A percentile compares a stretch with the other conserved stretches of the same genome.
Evolutionary conservation across 2,888 invertebrate genomes (phyloP).

Genomic region (Allophyes oxyacanthae): DNA sequence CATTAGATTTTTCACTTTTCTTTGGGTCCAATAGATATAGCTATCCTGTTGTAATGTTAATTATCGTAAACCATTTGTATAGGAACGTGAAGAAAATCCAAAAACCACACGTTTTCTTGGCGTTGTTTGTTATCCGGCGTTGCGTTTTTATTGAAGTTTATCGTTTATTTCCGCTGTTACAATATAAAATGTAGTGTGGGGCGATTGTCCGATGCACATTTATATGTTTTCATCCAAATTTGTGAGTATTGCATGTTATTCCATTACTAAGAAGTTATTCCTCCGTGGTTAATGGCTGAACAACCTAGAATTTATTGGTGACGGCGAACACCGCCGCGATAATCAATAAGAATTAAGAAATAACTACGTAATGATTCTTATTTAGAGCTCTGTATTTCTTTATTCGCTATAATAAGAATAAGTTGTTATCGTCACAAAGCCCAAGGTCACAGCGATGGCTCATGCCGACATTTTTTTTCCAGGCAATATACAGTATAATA

Average conservation of each 20-base stretch:
- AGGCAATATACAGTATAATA: slow-evolving; percentile 66
- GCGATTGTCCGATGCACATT: slow-evolving; percentile 68
- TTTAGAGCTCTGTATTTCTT: background rate
- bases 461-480: slow-evolving; percentile 62
- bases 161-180: slow-evolving; percentile 75
- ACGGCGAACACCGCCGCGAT: slow-evolving; percentile 50
- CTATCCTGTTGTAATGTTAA: slow-evolving; percentile 40
- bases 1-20: slow-evolving; percentile 27
- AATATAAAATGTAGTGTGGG: slow-evolving; percentile 81
- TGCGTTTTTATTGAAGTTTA: slow-evolving; percentile 79
- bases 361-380: slow-evolving; percentile 1
- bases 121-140: slow-evolving; percentile 87
- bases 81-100: slow-evolving; percentile 65
- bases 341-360: slow-evolving; percentile 16
- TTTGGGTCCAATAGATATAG: slow-evolving; percentile 9
- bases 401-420: slow-evolving; percentile 3
- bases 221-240: slow-evolving; percentile 72
- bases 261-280: slow-evolving; percentile 36
- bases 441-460: slow-evolving; percentile 61
- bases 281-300: slow-evolving; percentile 68
- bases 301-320: slow-evolving; percentile 70
- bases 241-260: slow-evolving; percentile 71
- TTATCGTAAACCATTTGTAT: background rate
- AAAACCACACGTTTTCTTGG: slow-evolving; percentile 87
- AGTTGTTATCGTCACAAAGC: slow-evolving; percentile 32